Conservation (phyloP, 2,797 vertebrate species). For the Melanotaenia pygmaea region DNA sequence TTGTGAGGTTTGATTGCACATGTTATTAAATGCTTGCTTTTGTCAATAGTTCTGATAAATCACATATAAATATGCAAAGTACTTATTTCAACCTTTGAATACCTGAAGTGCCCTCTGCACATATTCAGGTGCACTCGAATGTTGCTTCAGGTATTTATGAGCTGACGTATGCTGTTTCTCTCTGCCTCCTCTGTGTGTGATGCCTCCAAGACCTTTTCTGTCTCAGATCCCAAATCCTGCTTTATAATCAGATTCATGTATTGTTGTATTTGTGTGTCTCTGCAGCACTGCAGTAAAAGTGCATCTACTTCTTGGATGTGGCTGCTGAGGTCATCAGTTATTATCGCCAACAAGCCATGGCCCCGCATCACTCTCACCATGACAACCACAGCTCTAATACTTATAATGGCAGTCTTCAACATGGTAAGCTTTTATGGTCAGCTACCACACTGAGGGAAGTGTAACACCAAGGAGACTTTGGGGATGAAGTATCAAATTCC, state of each 20-base stretch:
- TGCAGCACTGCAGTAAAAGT: slow-evolving; percentile 91
- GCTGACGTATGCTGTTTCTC: neutral
- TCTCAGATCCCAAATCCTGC: neutral
- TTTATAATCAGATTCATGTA: slow-evolving; percentile 2
- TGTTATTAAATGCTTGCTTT: neutral
- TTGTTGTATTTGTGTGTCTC: slow-evolving; percentile 37
- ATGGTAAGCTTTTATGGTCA: slow-evolving; percentile 85
- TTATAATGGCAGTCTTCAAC: slow-evolving; percentile 94
- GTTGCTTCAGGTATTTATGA: neutral
- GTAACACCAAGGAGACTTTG: slow-evolving; percentile 8
- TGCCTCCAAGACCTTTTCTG: slow-evolving; percentile 33
- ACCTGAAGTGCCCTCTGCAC: neutral
- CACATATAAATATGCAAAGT: neutral
- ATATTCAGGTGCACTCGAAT: neutral
- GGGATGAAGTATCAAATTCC: slow-evolving; percentile 6
- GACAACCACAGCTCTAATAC: slow-evolving; percentile 89
- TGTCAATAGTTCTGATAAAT: neutral
- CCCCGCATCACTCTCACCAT: slow-evolving; percentile 90
- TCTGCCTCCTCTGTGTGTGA: slow-evolving; percentile 4
- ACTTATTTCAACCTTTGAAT: neutral
- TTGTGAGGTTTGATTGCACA: neutral
- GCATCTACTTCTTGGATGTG: slow-evolving; percentile 87
- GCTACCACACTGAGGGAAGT: slow-evolving; percentile 7
- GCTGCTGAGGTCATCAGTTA: slow-evolving; percentile 91
- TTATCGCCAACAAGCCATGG: slow-evolving; percentile 92